These are phyloP conservation scores for Acanthaster planci DNA, from an alignment of 35 echinoderm and acorn worm genomes.

Conservation along the genomic window DNA sequence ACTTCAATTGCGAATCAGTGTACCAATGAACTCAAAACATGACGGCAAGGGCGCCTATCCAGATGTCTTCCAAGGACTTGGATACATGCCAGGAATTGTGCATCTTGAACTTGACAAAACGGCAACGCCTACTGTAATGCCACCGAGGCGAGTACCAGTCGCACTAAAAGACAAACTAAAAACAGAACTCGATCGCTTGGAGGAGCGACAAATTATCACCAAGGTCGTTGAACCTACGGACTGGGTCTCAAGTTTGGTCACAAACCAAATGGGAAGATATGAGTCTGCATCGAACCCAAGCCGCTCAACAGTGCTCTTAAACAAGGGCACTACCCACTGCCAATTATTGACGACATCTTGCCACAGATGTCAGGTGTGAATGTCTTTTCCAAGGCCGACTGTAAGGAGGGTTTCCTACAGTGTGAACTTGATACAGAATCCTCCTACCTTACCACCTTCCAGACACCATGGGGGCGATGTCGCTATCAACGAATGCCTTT, in stretches of 20 bases:
- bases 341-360: conserved; percentile 39
- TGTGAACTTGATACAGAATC: conserved; percentile 53
- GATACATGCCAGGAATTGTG: conserved; percentile 22
- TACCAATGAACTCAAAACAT: neutral
- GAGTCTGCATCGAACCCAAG: conserved; percentile 64
- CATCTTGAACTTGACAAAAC: conserved; percentile 45
- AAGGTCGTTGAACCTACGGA: conserved; percentile 54
- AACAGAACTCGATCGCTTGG: conserved; percentile 33
- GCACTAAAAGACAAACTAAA: too few relatives aligned
- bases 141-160: conserved; percentile 37
- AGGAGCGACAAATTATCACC: conserved; percentile 27
- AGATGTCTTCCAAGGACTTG: conserved; percentile 49
- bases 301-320: conserved; percentile 57
- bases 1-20: conserved; percentile 31
- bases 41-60: conserved; percentile 8
- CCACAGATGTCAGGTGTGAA: conserved; percentile 31
- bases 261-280: conserved; percentile 38
- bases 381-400: conserved; percentile 56
- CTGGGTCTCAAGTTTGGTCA: conserved; percentile 61
- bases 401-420: too few relatives aligned
- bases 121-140: conserved; percentile 34
- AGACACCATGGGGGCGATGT: conserved; percentile 63
- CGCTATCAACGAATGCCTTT: conserved; percentile 60
- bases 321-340: conserved; percentile 49
- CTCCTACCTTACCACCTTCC: conserved; percentile 57